phyloP scores from a whole-genome alignment of 2,797 vertebrate species.

The Microctenopoma stevenorrisi region DNA sequence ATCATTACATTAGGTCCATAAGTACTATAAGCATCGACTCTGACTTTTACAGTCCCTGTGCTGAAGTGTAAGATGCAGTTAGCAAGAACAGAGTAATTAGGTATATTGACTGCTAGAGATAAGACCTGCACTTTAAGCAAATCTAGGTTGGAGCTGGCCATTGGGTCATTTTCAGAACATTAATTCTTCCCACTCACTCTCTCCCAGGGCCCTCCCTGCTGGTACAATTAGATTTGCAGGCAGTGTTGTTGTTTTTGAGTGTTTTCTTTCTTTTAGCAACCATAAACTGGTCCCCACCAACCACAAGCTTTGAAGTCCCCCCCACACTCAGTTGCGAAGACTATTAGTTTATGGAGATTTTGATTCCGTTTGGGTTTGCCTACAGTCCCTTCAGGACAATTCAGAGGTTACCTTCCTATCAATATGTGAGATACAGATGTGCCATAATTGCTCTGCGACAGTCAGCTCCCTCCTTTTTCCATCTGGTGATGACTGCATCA shows the following conservation, averaged over 20 bases:
- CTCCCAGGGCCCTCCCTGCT: conserved; percentile 44
- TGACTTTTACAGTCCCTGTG: conserved; percentile 58
- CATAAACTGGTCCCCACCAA: conserved; percentile 62
- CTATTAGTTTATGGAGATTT: conserved; percentile 50
- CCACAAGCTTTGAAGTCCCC: conserved; percentile 38
- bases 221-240: conserved; percentile 43
- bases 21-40: conserved; percentile 50
- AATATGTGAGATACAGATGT: conserved; percentile 46
- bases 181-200: conserved; percentile 59
- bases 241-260: conserved; percentile 34
- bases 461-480: conserved; percentile 16
- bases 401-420: conserved; percentile 20
- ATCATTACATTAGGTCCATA: conserved; percentile 59
- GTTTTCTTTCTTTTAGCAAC: conserved; percentile 27
- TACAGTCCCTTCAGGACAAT: conserved; percentile 36
- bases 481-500: conserved; percentile 38
- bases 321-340: conserved; percentile 11
- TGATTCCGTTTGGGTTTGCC: conserved; percentile 50
- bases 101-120: conserved; percentile 65
- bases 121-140: conserved; percentile 64
- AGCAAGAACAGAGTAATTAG: conserved; percentile 72
- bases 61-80: conserved; percentile 53
- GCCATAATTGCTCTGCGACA: conserved; percentile 46
- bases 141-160: conserved; percentile 46
- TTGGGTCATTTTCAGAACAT: conserved; percentile 69